Percentiles rank a stretch among this genome's conserved stretches.
These are phyloP conservation scores for Camponotus vicinus DNA, from an alignment of 1,140 invertebrate species.

Conservation along the genomic window DNA sequence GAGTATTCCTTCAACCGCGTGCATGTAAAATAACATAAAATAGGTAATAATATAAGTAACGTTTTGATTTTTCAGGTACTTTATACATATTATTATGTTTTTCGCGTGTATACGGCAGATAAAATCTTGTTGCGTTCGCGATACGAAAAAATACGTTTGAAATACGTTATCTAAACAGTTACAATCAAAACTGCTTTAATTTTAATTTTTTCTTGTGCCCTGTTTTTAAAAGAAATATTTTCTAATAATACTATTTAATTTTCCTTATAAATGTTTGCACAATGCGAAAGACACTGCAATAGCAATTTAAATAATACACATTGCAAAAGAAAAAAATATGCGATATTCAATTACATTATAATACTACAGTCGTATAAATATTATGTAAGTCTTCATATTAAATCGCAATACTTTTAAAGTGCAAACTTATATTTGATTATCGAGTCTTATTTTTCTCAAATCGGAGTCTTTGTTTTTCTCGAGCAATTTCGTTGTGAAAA, in stretches of 20 bases:
- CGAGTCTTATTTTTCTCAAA: slow-evolving; percentile 30
- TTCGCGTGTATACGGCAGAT: slow-evolving; percentile 76
- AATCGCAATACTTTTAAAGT: slow-evolving; percentile 26
- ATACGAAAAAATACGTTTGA: slow-evolving; percentile 9
- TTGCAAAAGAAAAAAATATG: background rate
- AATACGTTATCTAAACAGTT: slow-evolving; percentile 33
- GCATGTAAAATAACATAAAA: slow-evolving; percentile 29
- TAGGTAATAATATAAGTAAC: slow-evolving; percentile 69
- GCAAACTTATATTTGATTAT: slow-evolving; percentile 37
- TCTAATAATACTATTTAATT: background rate
- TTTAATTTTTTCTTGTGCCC: background rate
- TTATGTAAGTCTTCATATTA: slow-evolving; percentile 36
- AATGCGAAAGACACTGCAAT: background rate
- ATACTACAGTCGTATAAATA: slow-evolving; percentile 19
- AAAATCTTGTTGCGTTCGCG: slow-evolving; percentile 57
- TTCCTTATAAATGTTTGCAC: background rate
- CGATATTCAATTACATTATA: slow-evolving; percentile 12
- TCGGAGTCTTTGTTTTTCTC: slow-evolving; percentile 23
- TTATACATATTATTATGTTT: slow-evolving; percentile 85
- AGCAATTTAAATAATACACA: slow-evolving; percentile 35
- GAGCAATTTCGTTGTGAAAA: slow-evolving; percentile 33
- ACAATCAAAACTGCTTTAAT: background rate
- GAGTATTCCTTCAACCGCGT: slow-evolving; percentile 40
- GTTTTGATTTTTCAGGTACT: slow-evolving; percentile 84
- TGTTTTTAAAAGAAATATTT: background rate